Evolutionary conservation across 2,797 vertebrate genomes (phyloP).

Genomic region (Gobio occitaniae): DNA sequence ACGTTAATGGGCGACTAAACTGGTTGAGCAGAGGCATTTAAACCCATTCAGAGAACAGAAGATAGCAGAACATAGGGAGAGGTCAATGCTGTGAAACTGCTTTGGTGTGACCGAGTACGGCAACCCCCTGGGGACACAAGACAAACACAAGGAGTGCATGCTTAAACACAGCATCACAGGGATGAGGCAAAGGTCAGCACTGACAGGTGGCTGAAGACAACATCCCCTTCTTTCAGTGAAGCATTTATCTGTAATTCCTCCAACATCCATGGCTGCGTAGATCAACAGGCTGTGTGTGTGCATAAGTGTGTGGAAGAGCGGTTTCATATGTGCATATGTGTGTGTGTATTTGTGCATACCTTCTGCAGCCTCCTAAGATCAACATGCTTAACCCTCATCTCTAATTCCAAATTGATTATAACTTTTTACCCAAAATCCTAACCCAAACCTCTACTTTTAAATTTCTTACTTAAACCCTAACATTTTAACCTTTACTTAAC

Average conservation of each 20-base stretch:
- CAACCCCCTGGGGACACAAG: constrained; percentile 52
- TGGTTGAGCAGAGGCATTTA: not conserved
- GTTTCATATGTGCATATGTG: not conserved
- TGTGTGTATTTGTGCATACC: not conserved
- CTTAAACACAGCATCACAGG: constrained; percentile 65
- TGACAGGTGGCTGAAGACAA: constrained; percentile 70
- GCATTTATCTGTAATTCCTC: constrained; percentile 3
- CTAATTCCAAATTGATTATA: not conserved
- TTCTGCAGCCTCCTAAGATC: not conserved
- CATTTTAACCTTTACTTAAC: not conserved
- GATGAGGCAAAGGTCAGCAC: constrained; percentile 72
- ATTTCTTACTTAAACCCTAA: not conserved
- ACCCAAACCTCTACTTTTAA: not conserved
- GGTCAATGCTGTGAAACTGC: constrained; percentile 25
- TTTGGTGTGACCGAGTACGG: constrained; percentile 4
- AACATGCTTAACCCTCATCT: not conserved
- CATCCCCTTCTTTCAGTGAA: constrained; percentile 6
- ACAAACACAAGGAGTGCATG: constrained; percentile 63
- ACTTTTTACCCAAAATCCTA: not conserved
- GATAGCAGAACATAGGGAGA: constrained; percentile 28
- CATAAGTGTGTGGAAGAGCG: not conserved
- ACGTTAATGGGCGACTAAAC: not conserved
- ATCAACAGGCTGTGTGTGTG: constrained; percentile 17
- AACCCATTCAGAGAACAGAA: constrained; percentile 22
- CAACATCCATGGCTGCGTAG: not conserved